A percentile compares a stretch with the other conserved stretches of the same genome.
Evolutionary conservation across 2,113 vertebrate genomes (phyloP).

Genomic region (Saccopteryx leptura): DNA sequence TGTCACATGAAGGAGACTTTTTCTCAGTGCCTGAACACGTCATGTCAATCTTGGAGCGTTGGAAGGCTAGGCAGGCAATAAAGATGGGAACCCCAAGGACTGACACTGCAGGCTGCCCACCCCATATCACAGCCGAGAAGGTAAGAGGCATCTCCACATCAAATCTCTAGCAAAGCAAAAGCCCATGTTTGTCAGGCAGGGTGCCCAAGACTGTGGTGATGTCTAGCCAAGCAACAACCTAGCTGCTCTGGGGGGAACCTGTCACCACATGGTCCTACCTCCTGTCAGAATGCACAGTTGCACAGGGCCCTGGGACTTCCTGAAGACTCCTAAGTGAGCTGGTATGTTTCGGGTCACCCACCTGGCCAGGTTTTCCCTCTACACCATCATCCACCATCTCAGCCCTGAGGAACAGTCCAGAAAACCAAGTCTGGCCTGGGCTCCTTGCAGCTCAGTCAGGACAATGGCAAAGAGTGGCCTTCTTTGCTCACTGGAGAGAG

Average conservation of each 20-base stretch:
- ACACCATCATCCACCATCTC: neutral
- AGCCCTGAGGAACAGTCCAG: neutral
- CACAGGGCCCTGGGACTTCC: neutral
- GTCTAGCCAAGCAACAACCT: neutral
- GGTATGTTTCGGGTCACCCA: rapidly evolving
- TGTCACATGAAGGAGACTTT: rapidly evolving
- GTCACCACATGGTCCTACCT: neutral
- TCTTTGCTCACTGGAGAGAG: neutral
- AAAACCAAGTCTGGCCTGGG: neutral
- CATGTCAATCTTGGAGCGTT: rapidly evolving
- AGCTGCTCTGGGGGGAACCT: neutral
- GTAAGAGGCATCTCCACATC: neutral
- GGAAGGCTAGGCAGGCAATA: neutral
- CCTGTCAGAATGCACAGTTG: neutral
- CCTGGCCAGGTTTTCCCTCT: neutral
- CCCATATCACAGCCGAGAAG: neutral
- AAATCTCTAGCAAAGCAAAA: neutral
- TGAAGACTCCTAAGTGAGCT: neutral
- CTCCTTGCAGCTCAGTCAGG: neutral
- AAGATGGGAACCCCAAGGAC: neutral
- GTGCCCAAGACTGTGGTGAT: neutral
- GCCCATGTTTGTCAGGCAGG: neutral
- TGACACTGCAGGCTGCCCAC: rapidly evolving
- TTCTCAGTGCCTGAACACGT: neutral
- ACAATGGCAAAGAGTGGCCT: neutral